Base-by-base conservation (phyloP, 2,888 invertebrate genomes). In the Watsonalla cultraria region DNA sequence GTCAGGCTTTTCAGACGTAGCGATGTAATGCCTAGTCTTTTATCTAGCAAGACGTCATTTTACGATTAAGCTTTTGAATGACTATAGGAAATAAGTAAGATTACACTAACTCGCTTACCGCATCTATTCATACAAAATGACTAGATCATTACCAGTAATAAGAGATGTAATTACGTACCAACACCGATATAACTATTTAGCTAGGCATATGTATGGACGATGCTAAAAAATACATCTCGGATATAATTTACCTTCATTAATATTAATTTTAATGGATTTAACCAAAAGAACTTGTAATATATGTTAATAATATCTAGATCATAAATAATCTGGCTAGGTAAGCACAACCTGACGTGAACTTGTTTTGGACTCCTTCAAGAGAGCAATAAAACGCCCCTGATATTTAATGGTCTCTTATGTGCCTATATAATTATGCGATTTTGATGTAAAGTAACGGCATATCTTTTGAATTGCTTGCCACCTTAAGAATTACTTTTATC, bases 1-100 rank as follows among this genome's bases (percentile, higher is more conserved):
- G 78, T 80, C 80, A 77, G 72, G 59, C 68, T 72, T 71, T 73
- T 67, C 64, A 66, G 66, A 64, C 66, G 65, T 64, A 64, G 61
- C 58, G 56, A 61, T 53, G 62, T 66, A 64, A 65, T 68, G 61
- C 58, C 55, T 46, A 48, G 49, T 65, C 62, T 66, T 58, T 55
- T 53, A 70, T 64, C 62, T 64, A 42, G 42, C 42, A 42, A 8
- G 42, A 47, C 56, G 59, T 55, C 52, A 60, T 54, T 55, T 57
- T 51, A 57, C 24, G 24, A 24, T 24, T 24, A 24, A 62, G 60
- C 59, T 65, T 60, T 61, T 59, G 60, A 62, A 54, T 57, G 59
- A 62, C 48, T 57, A 5, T 11, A 62, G 65, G 60, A 61, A 61
- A 60, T 60, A 51, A 53, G 52, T 54, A 52, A 51, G 58, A 65